Percentiles rank a stretch among this genome's conserved stretches.
Evolutionary conservation across 2,888 invertebrate genomes (phyloP).

Genomic region (Alloplasta piceator): DNA sequence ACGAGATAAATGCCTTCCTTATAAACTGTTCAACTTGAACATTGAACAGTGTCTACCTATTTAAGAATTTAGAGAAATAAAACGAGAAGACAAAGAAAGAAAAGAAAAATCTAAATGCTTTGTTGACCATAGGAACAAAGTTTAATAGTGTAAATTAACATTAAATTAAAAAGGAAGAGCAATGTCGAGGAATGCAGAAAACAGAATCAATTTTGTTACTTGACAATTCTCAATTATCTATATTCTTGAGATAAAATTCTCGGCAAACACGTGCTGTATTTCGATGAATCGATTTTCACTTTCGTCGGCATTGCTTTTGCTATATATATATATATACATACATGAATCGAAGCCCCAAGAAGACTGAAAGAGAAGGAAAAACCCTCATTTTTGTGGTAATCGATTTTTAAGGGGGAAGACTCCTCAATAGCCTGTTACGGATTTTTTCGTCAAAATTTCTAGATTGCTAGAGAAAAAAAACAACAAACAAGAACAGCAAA

Average conservation of each 20-base stretch:
- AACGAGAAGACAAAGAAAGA: conserved; percentile 25
- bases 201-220: neutral
- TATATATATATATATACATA: too few species aligned
- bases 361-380: conserved; percentile 75
- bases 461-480: conserved; percentile 2
- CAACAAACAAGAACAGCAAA: neutral
- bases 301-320: conserved; percentile 25
- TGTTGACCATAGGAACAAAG: conserved; percentile 73
- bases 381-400: conserved; percentile 21
- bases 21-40: conserved; percentile 68
- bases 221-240: too few species aligned
- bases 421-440: conserved; percentile 23
- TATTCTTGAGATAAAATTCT: neutral
- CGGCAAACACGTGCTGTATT: neutral
- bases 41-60: conserved; percentile 63
- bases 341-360: conserved; percentile 71
- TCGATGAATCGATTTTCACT: neutral
- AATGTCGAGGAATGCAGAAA: conserved; percentile 23
- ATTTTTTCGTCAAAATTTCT: conserved; percentile 26
- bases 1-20: conserved; percentile 74
- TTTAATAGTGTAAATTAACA: conserved; percentile 70
- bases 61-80: conserved; percentile 56
- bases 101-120: conserved; percentile 66
- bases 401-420: conserved; percentile 2
- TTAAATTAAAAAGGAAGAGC: conserved; percentile 51